phyloP scores from a whole-genome alignment of 2,797 vertebrate species.

The Hoplostethus mediterraneus region DNA sequence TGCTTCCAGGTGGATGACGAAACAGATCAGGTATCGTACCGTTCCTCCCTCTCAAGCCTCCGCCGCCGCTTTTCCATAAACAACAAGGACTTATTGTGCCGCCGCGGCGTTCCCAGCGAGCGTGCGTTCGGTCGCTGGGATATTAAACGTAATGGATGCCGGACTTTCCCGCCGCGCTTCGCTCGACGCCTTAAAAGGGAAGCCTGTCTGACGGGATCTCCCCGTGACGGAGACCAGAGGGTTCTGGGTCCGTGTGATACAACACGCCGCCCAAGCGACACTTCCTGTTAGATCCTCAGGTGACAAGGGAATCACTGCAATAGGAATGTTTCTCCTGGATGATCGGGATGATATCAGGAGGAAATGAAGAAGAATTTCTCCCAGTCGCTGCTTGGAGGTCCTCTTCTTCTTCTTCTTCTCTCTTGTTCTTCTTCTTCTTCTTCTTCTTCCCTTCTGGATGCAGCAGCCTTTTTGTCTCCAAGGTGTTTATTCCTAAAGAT shows the following conservation, averaged over 20 bases:
- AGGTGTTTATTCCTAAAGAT: too few relatives aligned
- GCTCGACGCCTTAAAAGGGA: constrained; percentile 72
- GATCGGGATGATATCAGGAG: too few relatives aligned
- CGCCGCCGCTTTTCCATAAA: constrained; percentile 63
- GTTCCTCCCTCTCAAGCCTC: constrained; percentile 23
- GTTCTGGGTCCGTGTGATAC: constrained; percentile 38
- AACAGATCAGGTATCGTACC: constrained; percentile 48
- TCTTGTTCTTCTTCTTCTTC: too few relatives aligned
- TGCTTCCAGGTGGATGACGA: constrained; percentile 46
- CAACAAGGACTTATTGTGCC: constrained; percentile 47
- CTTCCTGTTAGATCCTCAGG: not conserved
- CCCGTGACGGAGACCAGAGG: constrained; percentile 39
- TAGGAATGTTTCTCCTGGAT: too few relatives aligned
- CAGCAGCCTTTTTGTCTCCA: too few relatives aligned
- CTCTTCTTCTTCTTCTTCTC: too few relatives aligned
- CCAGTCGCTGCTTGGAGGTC: too few relatives aligned
- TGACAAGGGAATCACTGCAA: too few relatives aligned
- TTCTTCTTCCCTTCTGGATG: too few relatives aligned
- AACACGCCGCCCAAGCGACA: not conserved
- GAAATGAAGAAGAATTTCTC: too few relatives aligned
- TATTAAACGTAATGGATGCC: constrained; percentile 58
- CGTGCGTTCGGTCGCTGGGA: constrained; percentile 24
- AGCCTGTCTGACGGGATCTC: constrained; percentile 35
- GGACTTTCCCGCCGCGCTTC: constrained; percentile 58
- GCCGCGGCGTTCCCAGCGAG: constrained; percentile 43